Conservation (phyloP, 2,888 invertebrate genomes). For the Apotomis capreana region DNA sequence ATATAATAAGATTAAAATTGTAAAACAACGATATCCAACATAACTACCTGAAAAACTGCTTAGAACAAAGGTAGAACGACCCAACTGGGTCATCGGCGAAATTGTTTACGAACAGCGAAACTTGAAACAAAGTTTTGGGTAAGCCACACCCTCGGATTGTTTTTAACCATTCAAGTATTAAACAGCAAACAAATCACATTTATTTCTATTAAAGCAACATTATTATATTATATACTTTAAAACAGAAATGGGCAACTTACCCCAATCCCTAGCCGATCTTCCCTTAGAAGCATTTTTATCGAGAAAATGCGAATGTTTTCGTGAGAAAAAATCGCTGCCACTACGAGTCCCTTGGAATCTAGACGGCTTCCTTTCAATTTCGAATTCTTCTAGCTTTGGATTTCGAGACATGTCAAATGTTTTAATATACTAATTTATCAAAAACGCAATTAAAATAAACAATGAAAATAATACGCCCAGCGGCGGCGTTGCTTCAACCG, state of each 20-base stretch:
- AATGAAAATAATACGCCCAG: constrained; percentile 29
- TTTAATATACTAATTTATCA: constrained; percentile 6
- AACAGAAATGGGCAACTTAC: constrained; percentile 60
- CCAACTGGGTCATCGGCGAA: constrained; percentile 20
- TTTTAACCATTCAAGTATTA: constrained; percentile 24
- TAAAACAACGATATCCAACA: too few species aligned
- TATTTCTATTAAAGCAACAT: neutral
- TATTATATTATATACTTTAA: neutral
- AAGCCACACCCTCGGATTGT: constrained; percentile 37
- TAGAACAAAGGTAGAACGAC: neutral
- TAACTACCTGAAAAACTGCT: too few species aligned
- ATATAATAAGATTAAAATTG: too few species aligned
- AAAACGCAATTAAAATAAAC: constrained; percentile 34
- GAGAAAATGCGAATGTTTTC: constrained; percentile 34
- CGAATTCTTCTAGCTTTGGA: constrained; percentile 69
- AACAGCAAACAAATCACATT: neutral
- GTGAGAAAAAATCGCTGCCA: constrained; percentile 59
- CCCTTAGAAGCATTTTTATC: constrained; percentile 51
- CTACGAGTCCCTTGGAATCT: constrained; percentile 54
- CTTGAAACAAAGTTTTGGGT: constrained; percentile 29
- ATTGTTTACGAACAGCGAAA: constrained; percentile 25
- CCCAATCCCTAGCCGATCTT: constrained; percentile 80
- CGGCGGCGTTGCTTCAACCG: constrained; percentile 33
- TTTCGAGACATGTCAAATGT: constrained; percentile 61
- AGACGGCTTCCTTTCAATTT: constrained; percentile 65